These are phyloP conservation scores for Lamellibrachia columna DNA, from an alignment of 2,888 invertebrate species.

Conservation along the genomic window DNA sequence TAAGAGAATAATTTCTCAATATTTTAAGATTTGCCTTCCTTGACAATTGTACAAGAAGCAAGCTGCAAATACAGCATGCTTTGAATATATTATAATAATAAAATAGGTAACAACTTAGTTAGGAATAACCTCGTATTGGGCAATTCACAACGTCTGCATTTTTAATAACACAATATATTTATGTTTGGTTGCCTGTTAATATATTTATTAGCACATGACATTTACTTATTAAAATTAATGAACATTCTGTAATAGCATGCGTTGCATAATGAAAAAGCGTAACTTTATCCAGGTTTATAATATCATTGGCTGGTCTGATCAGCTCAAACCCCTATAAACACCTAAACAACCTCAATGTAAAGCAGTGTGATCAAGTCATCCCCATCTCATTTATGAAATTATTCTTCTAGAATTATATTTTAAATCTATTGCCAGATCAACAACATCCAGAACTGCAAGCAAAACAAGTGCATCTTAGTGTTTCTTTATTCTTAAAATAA, in stretches of 20 bases:
- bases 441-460: not conserved
- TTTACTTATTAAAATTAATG: no score
- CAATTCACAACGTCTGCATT: no score
- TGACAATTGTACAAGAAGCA: no score
- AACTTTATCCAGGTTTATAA: not conserved
- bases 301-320: not conserved
- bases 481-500: not conserved
- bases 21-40: no score
- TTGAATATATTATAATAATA: no score
- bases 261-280: no score
- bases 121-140: no score
- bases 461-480: not conserved
- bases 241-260: no score
- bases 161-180: not conserved
- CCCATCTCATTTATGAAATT: not conserved
- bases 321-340: not conserved
- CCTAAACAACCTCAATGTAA: not conserved
- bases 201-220: not conserved
- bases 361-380: not conserved
- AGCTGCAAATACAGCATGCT: no score
- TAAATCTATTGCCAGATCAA: not conserved
- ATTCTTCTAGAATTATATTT: not conserved
- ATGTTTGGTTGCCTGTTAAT: not conserved
- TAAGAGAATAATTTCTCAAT: no score
- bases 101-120: no score